Conservation (phyloP, 1,140 invertebrate genomes). For the Drosophila fuyamai region DNA sequence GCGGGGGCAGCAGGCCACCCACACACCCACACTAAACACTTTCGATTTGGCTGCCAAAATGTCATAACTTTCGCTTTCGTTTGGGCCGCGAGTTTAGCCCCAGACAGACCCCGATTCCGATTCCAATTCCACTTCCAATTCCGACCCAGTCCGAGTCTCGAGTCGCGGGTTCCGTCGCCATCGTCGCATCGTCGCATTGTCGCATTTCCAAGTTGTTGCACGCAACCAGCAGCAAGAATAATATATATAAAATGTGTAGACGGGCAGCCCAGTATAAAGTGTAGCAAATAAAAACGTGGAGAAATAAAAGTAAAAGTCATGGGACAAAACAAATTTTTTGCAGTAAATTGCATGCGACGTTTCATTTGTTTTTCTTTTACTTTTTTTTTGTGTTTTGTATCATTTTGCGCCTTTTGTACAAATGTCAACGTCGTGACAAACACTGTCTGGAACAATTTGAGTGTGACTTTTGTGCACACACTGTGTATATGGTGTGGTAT, state of each 20-base stretch:
- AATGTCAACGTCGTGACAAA: conserved; percentile 65
- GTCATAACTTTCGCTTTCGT: conserved; percentile 78
- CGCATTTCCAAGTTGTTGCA: conserved; percentile 62
- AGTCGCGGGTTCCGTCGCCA: conserved; percentile 3
- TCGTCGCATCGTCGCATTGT: conserved; percentile 11
- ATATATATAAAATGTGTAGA: conserved; percentile 42
- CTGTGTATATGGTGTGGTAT: conserved; percentile 13
- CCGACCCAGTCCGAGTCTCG: conserved; percentile 40
- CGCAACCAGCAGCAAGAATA: conserved; percentile 51
- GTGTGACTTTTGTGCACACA: conserved; percentile 51
- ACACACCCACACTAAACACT: conserved; percentile 46
- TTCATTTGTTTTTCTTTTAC: conserved; percentile 37
- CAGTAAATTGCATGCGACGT: conserved; percentile 75
- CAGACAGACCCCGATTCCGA: conserved; percentile 16
- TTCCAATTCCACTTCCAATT: conserved; percentile 16
- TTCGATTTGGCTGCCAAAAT: conserved; percentile 68
- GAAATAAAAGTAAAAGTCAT: conserved; percentile 72
- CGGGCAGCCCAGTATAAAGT: conserved; percentile 16
- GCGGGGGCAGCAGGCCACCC: conserved; percentile 10
- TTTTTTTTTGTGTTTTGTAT: conserved; percentile 15
- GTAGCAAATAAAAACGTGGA: conserved; percentile 32
- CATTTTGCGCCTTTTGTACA: conserved; percentile 54
- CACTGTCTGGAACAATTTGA: conserved; percentile 62
- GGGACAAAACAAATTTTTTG: conserved; percentile 64
- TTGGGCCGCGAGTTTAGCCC: conserved; percentile 32